phyloP scores from a whole-genome alignment of 2,113 vertebrate genomes.

The Gambusia holbrooki region DNA sequence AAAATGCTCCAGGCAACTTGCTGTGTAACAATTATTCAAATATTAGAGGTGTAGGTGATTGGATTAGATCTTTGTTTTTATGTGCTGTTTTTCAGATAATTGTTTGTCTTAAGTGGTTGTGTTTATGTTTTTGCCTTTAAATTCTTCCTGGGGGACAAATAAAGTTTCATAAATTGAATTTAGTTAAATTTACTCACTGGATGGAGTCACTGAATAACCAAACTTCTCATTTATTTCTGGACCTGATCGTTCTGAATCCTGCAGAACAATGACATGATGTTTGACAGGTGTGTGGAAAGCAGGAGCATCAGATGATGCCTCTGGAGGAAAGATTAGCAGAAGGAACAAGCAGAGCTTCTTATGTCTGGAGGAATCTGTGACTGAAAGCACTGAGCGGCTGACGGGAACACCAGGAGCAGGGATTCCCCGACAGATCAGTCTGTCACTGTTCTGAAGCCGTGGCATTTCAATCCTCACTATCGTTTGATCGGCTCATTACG shows the following conservation, averaged over 20 bases:
- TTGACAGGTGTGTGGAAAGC: not conserved
- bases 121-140: too few species aligned
- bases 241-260: not conserved
- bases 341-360: not conserved
- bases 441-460: slow-evolving; percentile 35
- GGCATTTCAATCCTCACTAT: slow-evolving; percentile 57
- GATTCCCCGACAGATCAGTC: slow-evolving; percentile 38
- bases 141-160: too few species aligned
- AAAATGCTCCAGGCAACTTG: too few species aligned
- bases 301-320: not conserved
- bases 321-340: slow-evolving; percentile 5
- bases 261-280: not conserved
- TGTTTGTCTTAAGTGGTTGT: too few species aligned
- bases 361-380: slow-evolving; percentile 17
- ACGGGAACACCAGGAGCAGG: slow-evolving; percentile 32
- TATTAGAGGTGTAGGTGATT: too few species aligned
- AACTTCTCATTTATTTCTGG: not conserved
- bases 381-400: slow-evolving; percentile 31
- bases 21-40: not conserved
- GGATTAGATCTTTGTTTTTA: too few species aligned
- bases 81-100: too few species aligned
- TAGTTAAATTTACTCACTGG: too few species aligned
- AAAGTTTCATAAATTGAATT: too few species aligned
- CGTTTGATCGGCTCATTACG: slow-evolving; percentile 65
- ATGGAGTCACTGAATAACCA: too few species aligned